Evolutionary conservation across 2,797 vertebrate species (phyloP), one percentile per base, ranked within the genome.

Genomic region (Darevskia mixta): DNA sequence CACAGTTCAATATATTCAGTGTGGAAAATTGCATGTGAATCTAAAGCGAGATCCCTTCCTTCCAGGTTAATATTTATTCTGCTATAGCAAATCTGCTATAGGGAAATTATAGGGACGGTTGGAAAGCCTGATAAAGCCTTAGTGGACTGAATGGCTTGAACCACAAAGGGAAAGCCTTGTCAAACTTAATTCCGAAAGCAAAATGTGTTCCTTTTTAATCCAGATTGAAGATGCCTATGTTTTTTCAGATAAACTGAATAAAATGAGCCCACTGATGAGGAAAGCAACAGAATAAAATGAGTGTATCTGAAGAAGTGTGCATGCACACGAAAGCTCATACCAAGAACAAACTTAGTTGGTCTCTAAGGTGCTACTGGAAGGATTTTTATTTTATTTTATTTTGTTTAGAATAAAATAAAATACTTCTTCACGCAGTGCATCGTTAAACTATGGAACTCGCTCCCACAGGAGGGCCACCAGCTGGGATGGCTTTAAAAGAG

Each of bases 171-270:
- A 85, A 20, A 29, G 55, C 78, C 77, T 4, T 82, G 88, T 79
- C 15, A 17, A 87, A 64, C 1, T 2, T 17, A 17, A 35, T 35
- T 89, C 78, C 41, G 87, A 86, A 79, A 41, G 23, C 0, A 0
- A 3, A 85, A 83, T 77, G 25, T 23, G 13, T 43, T 81, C 88
- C 43, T 45, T 55, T n/a, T 49, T n/a, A 75, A 18, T 75, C 88
- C 61, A 71, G 58, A 85, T 87, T 69, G 8, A 85, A 80, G 73
- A 72, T 90, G 89, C 85, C 73, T 58, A 35, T 90, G 77, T 89
- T 89, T 71, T 29, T 83, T 49, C 5, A 89, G 92, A 91, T 88
- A 92, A 91, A 92, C 90, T 94, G 87, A 93, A 90, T n/a, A 92
- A 71, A 87, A 82, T 90, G 83, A 92, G 75, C 13, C 83, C 88